Evolutionary conservation across 1,140 invertebrate genomes (phyloP).

Genomic region (Archivesica marissinica): DNA sequence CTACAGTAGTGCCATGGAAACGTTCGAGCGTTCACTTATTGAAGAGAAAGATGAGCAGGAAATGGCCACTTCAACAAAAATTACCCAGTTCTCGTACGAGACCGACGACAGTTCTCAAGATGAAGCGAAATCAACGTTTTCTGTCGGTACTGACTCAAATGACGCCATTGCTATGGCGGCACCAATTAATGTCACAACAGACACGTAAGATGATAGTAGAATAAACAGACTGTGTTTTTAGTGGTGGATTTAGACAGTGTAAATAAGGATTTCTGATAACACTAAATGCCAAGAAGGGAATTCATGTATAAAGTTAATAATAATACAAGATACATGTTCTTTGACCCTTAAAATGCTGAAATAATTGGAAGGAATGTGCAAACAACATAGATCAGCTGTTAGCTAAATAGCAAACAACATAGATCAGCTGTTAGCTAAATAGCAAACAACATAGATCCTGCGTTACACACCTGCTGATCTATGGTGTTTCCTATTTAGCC

Average conservation of each 20-base stretch:
- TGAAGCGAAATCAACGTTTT: slow-evolving; percentile 45
- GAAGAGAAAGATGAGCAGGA: not conserved
- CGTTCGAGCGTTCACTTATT: not conserved
- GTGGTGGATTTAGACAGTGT: not conserved
- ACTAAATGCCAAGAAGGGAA: not conserved
- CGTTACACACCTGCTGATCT: too few relatives aligned
- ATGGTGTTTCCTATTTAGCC: too few relatives aligned
- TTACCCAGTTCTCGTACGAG: slow-evolving; percentile 56
- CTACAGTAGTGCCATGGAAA: slow-evolving; percentile 9
- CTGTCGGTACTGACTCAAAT: slow-evolving; percentile 18
- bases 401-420: too few relatives aligned
- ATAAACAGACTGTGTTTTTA: not conserved
- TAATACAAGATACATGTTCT: not conserved
- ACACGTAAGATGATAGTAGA: not conserved
- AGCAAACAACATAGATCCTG: too few relatives aligned
- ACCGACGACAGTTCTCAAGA: slow-evolving; percentile 59
- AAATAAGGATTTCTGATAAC: not conserved
- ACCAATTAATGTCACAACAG: not conserved
- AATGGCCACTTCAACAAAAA: slow-evolving; percentile 7
- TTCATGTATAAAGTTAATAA: not conserved
- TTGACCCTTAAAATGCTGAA: too few relatives aligned
- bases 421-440: too few relatives aligned
- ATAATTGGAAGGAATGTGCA: not conserved
- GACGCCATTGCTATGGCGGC: slow-evolving; percentile 35
- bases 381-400: too few relatives aligned